These are phyloP conservation scores for Arvicanthis niloticus DNA, from an alignment of 2,113 vertebrate species.

Conservation along the genomic window DNA sequence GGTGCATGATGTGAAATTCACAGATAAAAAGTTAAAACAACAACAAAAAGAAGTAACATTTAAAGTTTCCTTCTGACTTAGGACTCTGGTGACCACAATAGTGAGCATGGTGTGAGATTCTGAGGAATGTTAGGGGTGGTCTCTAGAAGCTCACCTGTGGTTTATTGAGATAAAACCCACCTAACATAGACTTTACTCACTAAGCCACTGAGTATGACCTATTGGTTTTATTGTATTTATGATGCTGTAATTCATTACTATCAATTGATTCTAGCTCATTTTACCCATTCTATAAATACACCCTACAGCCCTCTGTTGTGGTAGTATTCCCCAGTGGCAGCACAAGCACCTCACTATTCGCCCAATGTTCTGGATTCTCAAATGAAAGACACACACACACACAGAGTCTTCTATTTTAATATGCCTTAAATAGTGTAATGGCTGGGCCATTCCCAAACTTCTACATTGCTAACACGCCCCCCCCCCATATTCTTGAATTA, in stretches of 20 bases:
- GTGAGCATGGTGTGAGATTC: constrained; percentile 15
- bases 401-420: too few species aligned
- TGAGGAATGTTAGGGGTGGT: neutral
- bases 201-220: neutral
- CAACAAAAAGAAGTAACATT: neutral
- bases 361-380: too few species aligned
- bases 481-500: too few species aligned
- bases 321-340: too few species aligned
- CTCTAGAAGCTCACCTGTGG: neutral
- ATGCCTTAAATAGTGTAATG: too few species aligned
- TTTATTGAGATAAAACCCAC: neutral
- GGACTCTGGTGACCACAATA: neutral
- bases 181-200: neutral
- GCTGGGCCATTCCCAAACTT: too few species aligned
- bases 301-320: neutral
- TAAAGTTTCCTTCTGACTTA: neutral
- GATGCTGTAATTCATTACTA: neutral
- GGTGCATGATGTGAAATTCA: too few species aligned
- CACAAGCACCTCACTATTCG: too few species aligned
- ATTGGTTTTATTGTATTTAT: neutral
- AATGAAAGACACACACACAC: too few species aligned
- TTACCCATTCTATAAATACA: neutral
- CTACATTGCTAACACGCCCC: too few species aligned
- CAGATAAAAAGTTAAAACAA: too few species aligned
- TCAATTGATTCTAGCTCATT: neutral